Evolutionary conservation across 2,113 vertebrate species (phyloP).

Genomic region (Xiphias gladius): DNA sequence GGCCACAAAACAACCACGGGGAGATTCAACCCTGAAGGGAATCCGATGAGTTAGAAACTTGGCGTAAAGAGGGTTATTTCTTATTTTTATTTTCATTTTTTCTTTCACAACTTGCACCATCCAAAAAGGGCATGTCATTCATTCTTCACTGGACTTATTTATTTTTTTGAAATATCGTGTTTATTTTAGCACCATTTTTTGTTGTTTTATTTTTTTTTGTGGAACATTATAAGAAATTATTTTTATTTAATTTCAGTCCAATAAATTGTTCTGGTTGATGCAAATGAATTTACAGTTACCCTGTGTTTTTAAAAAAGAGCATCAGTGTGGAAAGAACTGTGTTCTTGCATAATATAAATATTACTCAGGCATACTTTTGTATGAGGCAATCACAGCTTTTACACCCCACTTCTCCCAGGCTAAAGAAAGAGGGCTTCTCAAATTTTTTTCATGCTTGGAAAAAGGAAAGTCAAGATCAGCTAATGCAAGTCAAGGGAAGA

Average conservation of each 20-base stretch:
- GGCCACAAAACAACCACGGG: background rate
- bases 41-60: conserved; percentile 36
- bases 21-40: conserved; percentile 11
- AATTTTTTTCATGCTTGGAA: conserved; percentile 16
- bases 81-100: conserved; percentile 10
- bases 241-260: conserved; percentile 75
- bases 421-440: conserved; percentile 8
- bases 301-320: conserved; percentile 44
- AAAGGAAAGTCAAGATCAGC: background rate
- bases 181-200: conserved; percentile 58
- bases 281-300: conserved; percentile 45
- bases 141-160: conserved; percentile 77
- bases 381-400: conserved; percentile 43
- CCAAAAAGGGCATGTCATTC: conserved; percentile 49
- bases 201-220: conserved; percentile 33
- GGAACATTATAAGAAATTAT: conserved; percentile 58
- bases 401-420: conserved; percentile 44
- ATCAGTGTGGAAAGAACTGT: conserved; percentile 14
- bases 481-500: background rate
- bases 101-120: conserved; percentile 50
- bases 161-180: conserved; percentile 77
- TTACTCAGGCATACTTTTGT: conserved; percentile 47
- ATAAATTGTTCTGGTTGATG: conserved; percentile 74
- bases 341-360: conserved; percentile 22
- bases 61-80: conserved; percentile 11